Percentiles rank a stretch among this genome's conserved stretches.
Conservation (phyloP, 2,113 vertebrate species). For the Suricata suricatta region DNA sequence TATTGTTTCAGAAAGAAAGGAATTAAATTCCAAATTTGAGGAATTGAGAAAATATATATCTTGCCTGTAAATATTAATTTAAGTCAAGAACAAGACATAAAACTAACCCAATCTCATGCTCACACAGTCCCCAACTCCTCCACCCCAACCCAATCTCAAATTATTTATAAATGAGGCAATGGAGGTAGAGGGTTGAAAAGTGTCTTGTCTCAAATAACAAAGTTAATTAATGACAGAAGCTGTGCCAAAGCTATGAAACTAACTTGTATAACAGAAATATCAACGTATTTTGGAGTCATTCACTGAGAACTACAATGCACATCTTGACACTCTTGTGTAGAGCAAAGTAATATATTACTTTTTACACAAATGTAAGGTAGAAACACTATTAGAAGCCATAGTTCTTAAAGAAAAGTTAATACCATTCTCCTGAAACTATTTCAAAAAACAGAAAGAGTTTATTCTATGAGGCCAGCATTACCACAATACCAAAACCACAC, state of each 20-base stretch:
- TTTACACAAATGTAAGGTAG: not conserved
- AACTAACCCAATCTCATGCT: not conserved
- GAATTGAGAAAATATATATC: not conserved
- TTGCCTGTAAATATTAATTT: not conserved
- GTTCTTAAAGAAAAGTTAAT: not conserved
- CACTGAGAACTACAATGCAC: not conserved
- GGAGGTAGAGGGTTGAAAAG: not conserved
- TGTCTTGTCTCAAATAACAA: not conserved
- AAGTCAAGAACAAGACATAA: not conserved
- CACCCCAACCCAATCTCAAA: not conserved
- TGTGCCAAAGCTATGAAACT: not conserved
- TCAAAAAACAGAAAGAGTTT: not conserved
- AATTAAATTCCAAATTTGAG: not conserved
- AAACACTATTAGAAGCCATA: not conserved
- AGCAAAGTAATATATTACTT: not conserved
- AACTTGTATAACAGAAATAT: not conserved
- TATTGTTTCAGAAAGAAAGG: not conserved
- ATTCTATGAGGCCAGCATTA: not conserved
- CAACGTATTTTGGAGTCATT: not conserved
- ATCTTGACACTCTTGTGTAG: not conserved
- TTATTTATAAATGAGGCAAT: not conserved
- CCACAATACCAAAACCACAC: not conserved
- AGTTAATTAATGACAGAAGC: not conserved
- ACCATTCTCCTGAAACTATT: not conserved
- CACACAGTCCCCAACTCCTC: not conserved